Conservation (phyloP, 2,113 vertebrate species). For the Microtus oregoni region DNA sequence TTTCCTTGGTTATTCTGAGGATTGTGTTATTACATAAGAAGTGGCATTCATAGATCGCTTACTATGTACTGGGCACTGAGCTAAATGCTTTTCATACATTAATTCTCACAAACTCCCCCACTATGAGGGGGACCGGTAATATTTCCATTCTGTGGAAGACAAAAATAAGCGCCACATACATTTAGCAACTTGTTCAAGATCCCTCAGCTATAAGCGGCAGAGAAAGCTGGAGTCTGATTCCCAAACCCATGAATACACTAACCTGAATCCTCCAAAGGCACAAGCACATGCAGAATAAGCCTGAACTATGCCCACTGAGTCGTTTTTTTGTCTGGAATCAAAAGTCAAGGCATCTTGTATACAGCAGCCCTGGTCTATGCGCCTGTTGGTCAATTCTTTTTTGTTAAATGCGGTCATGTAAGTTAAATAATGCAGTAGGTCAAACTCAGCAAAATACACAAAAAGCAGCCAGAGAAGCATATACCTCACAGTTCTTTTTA, state of each 20-base stretch:
- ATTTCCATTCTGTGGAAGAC: conserved; percentile 27
- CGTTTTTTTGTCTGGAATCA: not conserved
- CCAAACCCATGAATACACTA: not conserved
- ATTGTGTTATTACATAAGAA: conserved; percentile 53
- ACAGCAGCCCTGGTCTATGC: not conserved
- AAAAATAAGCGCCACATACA: conserved; percentile 53
- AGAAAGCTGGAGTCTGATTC: conserved; percentile 10
- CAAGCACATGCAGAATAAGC: not conserved
- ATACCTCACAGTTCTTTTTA: not conserved
- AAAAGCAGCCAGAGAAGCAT: not conserved
- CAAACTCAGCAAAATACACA: not conserved
- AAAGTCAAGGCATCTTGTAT: not conserved
- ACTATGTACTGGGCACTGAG: not conserved
- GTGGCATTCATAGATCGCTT: not conserved
- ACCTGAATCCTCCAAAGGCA: not conserved
- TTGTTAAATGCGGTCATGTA: not conserved
- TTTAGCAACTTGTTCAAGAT: conserved; percentile 14
- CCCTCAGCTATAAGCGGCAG: not conserved
- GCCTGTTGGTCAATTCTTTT: not conserved
- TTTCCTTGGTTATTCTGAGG: conserved; percentile 46
- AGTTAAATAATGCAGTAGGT: not conserved
- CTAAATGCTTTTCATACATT: conserved; percentile 3
- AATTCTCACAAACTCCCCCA: conserved; percentile 41
- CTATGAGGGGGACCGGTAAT: not conserved
- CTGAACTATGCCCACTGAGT: not conserved